Conservation (phyloP, 2,888 invertebrate species). For the Calameuta idolon region DNA sequence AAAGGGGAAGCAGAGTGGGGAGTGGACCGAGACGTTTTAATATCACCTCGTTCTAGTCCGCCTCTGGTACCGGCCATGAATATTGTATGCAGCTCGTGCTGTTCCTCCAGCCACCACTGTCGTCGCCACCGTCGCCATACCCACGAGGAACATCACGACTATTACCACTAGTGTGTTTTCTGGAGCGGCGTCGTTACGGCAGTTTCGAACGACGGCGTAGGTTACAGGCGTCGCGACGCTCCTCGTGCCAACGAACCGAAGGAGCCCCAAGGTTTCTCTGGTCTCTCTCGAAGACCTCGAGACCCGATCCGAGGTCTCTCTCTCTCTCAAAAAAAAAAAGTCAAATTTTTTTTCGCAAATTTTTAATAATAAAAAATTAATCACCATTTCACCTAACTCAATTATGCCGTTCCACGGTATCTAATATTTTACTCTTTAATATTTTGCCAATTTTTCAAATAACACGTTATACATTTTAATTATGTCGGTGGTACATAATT, state of each 20-base stretch:
- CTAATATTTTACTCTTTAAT: too few species aligned
- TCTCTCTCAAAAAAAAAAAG: background rate
- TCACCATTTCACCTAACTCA: background rate
- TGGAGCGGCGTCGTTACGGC: background rate
- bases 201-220: background rate
- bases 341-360: too few species aligned
- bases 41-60: slow-evolving; percentile 20
- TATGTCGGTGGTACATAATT: background rate
- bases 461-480: background rate
- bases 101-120: slow-evolving; percentile 15
- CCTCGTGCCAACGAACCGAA: background rate
- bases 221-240: background rate
- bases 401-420: too few species aligned
- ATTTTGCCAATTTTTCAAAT: background rate
- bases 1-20: background rate
- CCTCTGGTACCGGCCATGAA: slow-evolving; percentile 22
- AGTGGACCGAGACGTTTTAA: slow-evolving; percentile 23
- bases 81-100: slow-evolving; percentile 20
- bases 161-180: slow-evolving; percentile 3
- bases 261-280: background rate
- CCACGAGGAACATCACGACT: background rate
- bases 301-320: background rate
- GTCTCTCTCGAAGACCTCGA: background rate
- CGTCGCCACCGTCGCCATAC: slow-evolving; percentile 7
- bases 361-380: background rate